Evolutionary conservation across 2,888 invertebrate genomes (phyloP).

Genomic region (Lepidochrysops patricia): DNA sequence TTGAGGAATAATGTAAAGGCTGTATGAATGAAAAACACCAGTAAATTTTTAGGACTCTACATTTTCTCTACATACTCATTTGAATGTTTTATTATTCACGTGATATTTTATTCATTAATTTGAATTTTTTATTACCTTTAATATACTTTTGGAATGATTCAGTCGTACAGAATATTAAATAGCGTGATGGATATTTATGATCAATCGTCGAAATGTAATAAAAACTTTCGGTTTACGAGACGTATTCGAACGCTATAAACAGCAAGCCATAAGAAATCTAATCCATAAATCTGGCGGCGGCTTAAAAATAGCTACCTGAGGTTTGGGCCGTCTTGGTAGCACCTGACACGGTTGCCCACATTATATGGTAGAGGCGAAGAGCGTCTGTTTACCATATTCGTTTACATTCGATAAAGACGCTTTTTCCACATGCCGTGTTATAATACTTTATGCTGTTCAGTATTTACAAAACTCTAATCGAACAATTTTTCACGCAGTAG

Average conservation of each 20-base stretch:
- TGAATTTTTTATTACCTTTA: not conserved
- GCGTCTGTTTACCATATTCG: slow-evolving; percentile 20
- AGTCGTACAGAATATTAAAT: not conserved
- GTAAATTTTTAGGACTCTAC: not conserved
- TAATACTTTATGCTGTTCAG: not conserved
- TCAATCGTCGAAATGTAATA: slow-evolving; percentile 5
- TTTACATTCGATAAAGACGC: slow-evolving; percentile 13
- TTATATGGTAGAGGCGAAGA: slow-evolving; percentile 21
- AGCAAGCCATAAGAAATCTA: slow-evolving; percentile 7
- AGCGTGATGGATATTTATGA: not conserved
- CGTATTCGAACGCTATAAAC: slow-evolving; percentile 7
- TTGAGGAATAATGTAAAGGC: not conserved
- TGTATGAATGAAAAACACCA: not conserved
- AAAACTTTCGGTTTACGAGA: slow-evolving; percentile 3
- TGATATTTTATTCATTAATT: not conserved
- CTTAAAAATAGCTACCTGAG: slow-evolving; percentile 44
- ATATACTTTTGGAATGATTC: not conserved
- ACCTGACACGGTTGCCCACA: slow-evolving; percentile 43
- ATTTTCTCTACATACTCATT: not conserved
- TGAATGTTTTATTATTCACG: not conserved
- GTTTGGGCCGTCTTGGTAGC: slow-evolving; percentile 45
- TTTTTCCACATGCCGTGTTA: not conserved
- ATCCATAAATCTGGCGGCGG: slow-evolving; percentile 21
- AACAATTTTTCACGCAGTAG: not conserved
- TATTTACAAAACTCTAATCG: not conserved